Conservation (phyloP, 37 sponge, comb jelly and placozoan species). For the Corticium candelabrum region DNA sequence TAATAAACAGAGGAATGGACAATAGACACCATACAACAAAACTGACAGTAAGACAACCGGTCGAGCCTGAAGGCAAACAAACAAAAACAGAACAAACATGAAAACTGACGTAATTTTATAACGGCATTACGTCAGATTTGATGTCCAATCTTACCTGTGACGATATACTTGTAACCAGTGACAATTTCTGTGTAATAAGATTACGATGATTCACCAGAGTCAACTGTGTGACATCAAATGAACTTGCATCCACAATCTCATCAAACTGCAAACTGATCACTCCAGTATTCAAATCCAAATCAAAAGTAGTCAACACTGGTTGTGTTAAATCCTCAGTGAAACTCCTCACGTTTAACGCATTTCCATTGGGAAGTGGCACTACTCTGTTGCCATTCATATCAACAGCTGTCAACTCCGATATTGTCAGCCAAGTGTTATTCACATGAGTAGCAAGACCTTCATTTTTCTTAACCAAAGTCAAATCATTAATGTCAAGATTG, state of each 20-base stretch:
- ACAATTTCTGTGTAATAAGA: too few species aligned
- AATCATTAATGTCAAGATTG: slow-evolving; percentile 26
- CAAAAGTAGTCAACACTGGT: slow-evolving; percentile 40
- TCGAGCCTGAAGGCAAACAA: too few species aligned
- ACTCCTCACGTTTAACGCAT: slow-evolving; percentile 18
- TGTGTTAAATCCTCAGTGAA: slow-evolving; percentile 59
- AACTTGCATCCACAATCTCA: slow-evolving; percentile 57
- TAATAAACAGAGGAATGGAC: not conserved
- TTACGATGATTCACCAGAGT: too few species aligned
- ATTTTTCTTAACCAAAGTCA: slow-evolving; percentile 45
- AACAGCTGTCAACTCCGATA: not conserved
- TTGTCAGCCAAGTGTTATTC: not conserved
- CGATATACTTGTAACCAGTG: too few species aligned
- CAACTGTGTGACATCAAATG: too few species aligned
- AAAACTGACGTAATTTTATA: too few species aligned
- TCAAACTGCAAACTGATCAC: slow-evolving; percentile 43
- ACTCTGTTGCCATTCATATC: not conserved
- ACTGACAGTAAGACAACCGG: too few species aligned
- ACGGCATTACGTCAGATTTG: too few species aligned
- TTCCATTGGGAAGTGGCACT: not conserved
- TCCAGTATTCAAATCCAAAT: slow-evolving; percentile 57
- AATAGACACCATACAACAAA: not conserved
- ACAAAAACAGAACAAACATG: too few species aligned
- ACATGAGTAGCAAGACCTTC: not conserved
- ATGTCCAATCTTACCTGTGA: too few species aligned